These are phyloP conservation scores for Axis porcinus DNA, from an alignment of 2,113 vertebrate genomes.

Conservation along the genomic window DNA sequence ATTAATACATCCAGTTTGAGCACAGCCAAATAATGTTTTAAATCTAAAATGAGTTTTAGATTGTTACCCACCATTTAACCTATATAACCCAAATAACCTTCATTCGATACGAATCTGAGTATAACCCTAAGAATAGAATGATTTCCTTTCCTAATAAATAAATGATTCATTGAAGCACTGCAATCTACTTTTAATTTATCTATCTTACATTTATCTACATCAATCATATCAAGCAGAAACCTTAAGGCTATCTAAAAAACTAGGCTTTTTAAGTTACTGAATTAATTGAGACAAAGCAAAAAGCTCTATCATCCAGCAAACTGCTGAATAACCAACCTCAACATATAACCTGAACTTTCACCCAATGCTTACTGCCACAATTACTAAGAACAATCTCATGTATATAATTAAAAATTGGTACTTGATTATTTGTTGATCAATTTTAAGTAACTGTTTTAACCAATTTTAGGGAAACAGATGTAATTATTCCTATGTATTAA, in stretches of 20 bases:
- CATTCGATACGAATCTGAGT: not conserved
- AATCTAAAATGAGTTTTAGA: conserved; percentile 22
- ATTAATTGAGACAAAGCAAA: conserved; percentile 1
- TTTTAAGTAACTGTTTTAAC: not conserved
- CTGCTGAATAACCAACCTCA: not conserved
- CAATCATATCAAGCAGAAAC: not conserved
- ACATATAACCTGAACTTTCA: not conserved
- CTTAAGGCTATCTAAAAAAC: not conserved
- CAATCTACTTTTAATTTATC: not conserved
- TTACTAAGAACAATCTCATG: not conserved
- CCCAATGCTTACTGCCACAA: not conserved
- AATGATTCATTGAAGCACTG: not conserved
- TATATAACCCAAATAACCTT: not conserved
- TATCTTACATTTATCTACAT: not conserved
- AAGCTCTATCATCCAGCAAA: not conserved
- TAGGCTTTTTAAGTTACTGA: not conserved
- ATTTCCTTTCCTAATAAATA: not conserved
- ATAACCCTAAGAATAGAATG: not conserved
- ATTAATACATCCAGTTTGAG: not conserved
- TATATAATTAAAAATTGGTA: not conserved
- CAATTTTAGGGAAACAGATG: conserved; percentile 2
- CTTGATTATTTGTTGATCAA: not conserved
- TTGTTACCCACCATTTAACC: not conserved
- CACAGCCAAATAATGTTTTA: not conserved
- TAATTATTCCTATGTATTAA: conserved; percentile 6